Percentiles rank a stretch among this genome's conserved stretches.
These are phyloP conservation scores for Anser cygnoides DNA, from an alignment of 2,113 vertebrate species.

Conservation along the genomic window DNA sequence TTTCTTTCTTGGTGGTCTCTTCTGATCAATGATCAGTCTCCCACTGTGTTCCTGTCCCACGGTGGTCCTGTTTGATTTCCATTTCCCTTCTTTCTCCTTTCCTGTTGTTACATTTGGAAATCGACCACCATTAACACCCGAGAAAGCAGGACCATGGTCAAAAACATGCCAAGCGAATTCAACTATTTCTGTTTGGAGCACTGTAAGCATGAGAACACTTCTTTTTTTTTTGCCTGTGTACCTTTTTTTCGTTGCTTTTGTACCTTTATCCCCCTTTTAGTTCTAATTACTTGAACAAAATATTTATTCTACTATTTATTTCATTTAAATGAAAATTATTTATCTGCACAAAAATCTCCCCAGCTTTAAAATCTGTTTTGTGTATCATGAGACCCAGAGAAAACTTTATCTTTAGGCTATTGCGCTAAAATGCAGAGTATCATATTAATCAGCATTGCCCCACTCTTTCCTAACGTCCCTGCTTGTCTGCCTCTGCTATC, in stretches of 20 bases:
- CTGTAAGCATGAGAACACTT: no score
- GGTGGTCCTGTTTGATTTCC: not conserved
- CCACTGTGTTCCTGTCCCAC: not conserved
- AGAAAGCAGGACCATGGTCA: not conserved
- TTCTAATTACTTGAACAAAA: not conserved
- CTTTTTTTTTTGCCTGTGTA: no score
- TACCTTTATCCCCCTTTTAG: not conserved
- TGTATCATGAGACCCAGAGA: not conserved
- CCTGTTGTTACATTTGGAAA: not conserved
- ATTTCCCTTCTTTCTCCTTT: not conserved
- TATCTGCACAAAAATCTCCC: not conserved
- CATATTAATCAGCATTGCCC: not conserved
- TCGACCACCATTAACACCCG: not conserved
- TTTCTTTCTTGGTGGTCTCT: not conserved
- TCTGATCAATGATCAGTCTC: not conserved
- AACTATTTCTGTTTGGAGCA: not conserved
- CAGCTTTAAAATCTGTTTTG: not conserved
- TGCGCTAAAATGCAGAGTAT: not conserved
- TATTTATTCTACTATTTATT: not conserved
- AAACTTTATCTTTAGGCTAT: not conserved
- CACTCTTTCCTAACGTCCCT: not conserved
- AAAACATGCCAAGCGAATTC: not conserved
- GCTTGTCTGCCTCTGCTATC: not conserved
- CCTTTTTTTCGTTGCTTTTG: no score
- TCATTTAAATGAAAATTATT: not conserved